Conservation (phyloP, 1,140 invertebrate species). For the Linepithema humile region DNA sequence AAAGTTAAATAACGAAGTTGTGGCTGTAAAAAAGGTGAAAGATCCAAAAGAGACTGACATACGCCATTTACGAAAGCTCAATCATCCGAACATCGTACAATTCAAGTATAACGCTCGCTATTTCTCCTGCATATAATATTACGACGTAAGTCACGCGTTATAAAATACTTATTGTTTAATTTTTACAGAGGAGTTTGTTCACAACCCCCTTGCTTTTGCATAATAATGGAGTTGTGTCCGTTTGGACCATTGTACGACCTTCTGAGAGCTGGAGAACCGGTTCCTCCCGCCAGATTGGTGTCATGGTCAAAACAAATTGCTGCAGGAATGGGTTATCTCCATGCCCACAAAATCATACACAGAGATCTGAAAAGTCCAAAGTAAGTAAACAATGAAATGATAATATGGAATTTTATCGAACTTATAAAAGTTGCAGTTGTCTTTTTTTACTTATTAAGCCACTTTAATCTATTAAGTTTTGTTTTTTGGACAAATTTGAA, state of each 20-base stretch:
- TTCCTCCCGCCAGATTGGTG: slow-evolving; percentile 93
- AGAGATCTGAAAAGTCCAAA: slow-evolving; percentile 98
- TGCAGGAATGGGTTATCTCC: slow-evolving; percentile 97
- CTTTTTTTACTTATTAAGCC: background rate
- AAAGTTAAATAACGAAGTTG: slow-evolving; percentile 91
- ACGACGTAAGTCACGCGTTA: background rate
- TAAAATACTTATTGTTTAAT: slow-evolving; percentile 9
- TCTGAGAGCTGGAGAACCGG: slow-evolving; percentile 91
- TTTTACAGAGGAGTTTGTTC: slow-evolving; percentile 94
- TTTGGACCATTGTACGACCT: slow-evolving; percentile 97
- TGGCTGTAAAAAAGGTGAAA: slow-evolving; percentile 98
- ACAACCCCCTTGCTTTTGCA: slow-evolving; percentile 96
- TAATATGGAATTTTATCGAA: background rate
- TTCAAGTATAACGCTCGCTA: slow-evolving; percentile 90
- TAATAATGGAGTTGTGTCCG: slow-evolving; percentile 99
- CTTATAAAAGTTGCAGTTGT: background rate
- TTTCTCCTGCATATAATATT: background rate
- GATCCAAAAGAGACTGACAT: slow-evolving; percentile 98
- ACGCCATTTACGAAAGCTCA: slow-evolving; percentile 95
- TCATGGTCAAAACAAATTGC: slow-evolving; percentile 98
- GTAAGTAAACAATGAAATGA: slow-evolving; percentile 87
- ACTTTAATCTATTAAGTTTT: background rate
- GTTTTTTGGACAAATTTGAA: too few species aligned
- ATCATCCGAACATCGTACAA: slow-evolving; percentile 98
- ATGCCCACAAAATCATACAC: slow-evolving; percentile 98